phyloP scores from a whole-genome alignment of 2,888 invertebrate genomes.

The Osmoderma eremita region DNA sequence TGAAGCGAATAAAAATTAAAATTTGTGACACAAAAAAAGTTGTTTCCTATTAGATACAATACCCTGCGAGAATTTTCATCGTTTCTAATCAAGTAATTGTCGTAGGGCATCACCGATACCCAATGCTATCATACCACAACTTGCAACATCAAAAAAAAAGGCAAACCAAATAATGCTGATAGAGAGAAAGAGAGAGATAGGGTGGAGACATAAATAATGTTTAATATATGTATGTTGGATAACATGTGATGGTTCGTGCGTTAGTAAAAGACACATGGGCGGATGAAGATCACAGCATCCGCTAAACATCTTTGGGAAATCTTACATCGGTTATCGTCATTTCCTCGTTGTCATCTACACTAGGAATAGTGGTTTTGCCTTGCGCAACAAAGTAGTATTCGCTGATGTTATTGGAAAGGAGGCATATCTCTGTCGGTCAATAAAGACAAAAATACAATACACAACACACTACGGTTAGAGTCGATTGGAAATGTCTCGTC shows the following conservation, averaged over 20 bases:
- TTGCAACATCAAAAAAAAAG: not conserved
- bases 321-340: slow-evolving; percentile 90
- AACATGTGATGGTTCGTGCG: not conserved
- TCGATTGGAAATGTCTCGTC: slow-evolving; percentile 1
- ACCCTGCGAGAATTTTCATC: too few relatives aligned
- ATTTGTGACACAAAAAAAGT: not conserved
- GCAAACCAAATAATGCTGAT: not conserved
- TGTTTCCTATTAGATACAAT: too few relatives aligned
- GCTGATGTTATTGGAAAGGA: slow-evolving; percentile 87
- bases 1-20: not conserved
- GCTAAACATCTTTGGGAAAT: slow-evolving; percentile 54
- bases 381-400: slow-evolving; percentile 96
- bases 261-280: not conserved
- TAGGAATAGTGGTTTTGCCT: slow-evolving; percentile 96
- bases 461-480: slow-evolving; percentile 12
- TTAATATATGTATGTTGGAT: too few relatives aligned
- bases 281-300: too few relatives aligned
- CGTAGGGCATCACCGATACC: too few relatives aligned
- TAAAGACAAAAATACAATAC: slow-evolving; percentile 42
- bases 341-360: slow-evolving; percentile 96
- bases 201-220: not conserved
- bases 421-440: slow-evolving; percentile 73
- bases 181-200: slow-evolving; percentile 6
- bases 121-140: too few relatives aligned
- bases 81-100: too few relatives aligned